These are phyloP conservation scores for Ctena decussata DNA, from an alignment of 2,888 invertebrate species.

Conservation along the genomic window DNA sequence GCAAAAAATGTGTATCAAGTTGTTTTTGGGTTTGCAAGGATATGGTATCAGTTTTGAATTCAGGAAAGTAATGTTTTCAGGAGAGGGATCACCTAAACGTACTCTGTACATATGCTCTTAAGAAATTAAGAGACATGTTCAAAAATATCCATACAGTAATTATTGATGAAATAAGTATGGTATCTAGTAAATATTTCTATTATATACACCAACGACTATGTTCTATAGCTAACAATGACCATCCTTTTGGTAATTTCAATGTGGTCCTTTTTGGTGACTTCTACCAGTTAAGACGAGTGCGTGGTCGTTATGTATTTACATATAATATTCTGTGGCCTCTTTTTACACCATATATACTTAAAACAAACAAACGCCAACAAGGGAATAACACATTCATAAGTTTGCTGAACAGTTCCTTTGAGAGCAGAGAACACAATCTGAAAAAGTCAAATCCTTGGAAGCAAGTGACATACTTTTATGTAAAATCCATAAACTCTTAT, in stretches of 20 bases:
- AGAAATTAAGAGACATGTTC: not conserved
- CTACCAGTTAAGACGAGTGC: slow-evolving; percentile 27
- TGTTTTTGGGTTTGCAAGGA: not conserved
- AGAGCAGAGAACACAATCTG: too few relatives aligned
- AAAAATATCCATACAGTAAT: slow-evolving; percentile 31
- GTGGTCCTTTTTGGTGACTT: slow-evolving; percentile 40
- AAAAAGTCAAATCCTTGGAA: too few relatives aligned
- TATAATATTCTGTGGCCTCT: slow-evolving; percentile 23
- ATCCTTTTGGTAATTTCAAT: slow-evolving; percentile 34
- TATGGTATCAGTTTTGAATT: not conserved
- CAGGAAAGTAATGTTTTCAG: not conserved
- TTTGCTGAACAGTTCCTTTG: not conserved
- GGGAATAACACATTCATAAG: not conserved
- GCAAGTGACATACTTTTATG: too few relatives aligned
- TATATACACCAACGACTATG: not conserved
- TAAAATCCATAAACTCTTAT: too few relatives aligned
- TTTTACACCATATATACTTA: slow-evolving; percentile 29
- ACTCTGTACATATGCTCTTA: slow-evolving; percentile 17
- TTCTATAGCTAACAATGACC: not conserved
- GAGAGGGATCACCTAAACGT: not conserved
- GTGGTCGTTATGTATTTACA: slow-evolving; percentile 12
- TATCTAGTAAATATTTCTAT: not conserved
- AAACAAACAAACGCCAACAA: slow-evolving; percentile 18
- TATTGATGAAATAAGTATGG: slow-evolving; percentile 60
- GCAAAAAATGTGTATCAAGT: not conserved